phyloP scores from a whole-genome alignment of 2,113 vertebrate genomes.

The Mesocricetus auratus region DNA sequence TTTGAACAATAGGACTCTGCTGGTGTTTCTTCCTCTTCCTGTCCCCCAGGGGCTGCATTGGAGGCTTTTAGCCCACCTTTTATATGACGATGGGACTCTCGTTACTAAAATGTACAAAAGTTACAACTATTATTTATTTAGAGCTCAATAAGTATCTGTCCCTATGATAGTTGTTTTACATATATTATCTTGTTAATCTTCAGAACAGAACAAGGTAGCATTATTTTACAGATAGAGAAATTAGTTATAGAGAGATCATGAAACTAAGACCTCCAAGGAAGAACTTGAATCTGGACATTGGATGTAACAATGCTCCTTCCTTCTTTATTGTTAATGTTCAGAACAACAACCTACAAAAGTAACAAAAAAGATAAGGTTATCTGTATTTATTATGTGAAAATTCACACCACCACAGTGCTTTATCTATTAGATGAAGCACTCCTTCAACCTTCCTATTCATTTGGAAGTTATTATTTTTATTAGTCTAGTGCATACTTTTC shows the following conservation, averaged over 20 bases:
- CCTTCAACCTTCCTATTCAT: conserved; percentile 21
- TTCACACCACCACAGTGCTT: not conserved
- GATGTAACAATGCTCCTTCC: not conserved
- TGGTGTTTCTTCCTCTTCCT: conserved; percentile 77
- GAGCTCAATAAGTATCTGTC: not conserved
- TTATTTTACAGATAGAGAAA: not conserved
- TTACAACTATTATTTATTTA: not conserved
- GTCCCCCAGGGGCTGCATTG: conserved; percentile 39
- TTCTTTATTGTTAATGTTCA: not conserved
- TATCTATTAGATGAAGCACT: not conserved
- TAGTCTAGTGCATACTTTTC: not conserved
- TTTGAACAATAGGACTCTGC: conserved; percentile 72
- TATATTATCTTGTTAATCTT: not conserved
- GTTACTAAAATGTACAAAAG: conserved; percentile 5
- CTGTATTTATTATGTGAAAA: not conserved
- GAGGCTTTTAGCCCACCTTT: conserved; percentile 52
- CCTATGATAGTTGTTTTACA: not conserved
- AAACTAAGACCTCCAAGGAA: not conserved
- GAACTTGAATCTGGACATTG: not conserved
- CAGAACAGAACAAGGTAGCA: not conserved
- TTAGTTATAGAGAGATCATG: not conserved
- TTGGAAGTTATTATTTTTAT: conserved; percentile 19
- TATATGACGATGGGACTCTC: not conserved
- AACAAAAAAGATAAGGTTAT: not conserved
- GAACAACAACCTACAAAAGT: not conserved